Evolutionary conservation across 2,888 invertebrate species (phyloP).

Genomic region (Drosophila algonquin): DNA sequence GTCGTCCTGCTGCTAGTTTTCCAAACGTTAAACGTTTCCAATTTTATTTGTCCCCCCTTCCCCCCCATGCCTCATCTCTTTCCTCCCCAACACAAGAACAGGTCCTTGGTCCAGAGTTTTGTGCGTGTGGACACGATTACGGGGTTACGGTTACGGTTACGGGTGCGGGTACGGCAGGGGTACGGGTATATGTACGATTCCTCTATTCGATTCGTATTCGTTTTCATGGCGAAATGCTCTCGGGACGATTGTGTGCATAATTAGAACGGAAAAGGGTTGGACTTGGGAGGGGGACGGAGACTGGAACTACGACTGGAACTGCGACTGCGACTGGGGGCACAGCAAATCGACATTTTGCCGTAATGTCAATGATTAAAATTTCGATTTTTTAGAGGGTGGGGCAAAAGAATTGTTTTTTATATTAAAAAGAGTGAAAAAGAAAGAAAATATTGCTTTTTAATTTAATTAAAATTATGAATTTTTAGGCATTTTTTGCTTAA

Average conservation of each 20-base stretch:
- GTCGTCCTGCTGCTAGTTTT: conserved; percentile 38
- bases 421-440: not conserved
- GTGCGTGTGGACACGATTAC: not conserved
- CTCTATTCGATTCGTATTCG: conserved; percentile 56
- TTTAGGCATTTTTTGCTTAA: too few species aligned
- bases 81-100: not conserved
- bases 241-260: conserved; percentile 78
- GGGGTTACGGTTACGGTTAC: not conserved
- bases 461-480: not conserved
- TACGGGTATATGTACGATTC: conserved; percentile 17
- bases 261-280: conserved; percentile 70
- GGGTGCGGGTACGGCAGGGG: not conserved
- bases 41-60: conserved; percentile 47
- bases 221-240: conserved; percentile 54
- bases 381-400: conserved; percentile 19
- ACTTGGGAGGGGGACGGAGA: not conserved
- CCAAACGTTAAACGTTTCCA: conserved; percentile 72
- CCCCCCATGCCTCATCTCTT: conserved; percentile 29
- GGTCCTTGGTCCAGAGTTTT: not conserved
- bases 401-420: not conserved
- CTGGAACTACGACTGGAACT: not conserved
- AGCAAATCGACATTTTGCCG: conserved; percentile 36
- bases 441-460: not conserved
- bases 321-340: not conserved
- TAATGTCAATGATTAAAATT: conserved; percentile 46